phyloP scores from a whole-genome alignment of 2,113 vertebrate species.

The Aix galericulata region DNA sequence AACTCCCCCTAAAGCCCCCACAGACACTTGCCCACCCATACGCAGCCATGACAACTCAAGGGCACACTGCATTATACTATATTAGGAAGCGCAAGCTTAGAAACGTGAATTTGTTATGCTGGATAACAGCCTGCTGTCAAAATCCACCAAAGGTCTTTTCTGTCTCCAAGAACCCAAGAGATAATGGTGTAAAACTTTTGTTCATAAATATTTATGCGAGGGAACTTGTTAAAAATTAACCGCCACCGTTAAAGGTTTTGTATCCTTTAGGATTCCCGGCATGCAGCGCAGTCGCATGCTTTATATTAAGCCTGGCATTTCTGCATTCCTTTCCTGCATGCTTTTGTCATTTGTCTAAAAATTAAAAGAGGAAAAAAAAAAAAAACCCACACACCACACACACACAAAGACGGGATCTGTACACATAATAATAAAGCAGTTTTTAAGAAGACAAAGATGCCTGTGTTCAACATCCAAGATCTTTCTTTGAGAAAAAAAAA shows the following conservation, averaged over 20 bases:
- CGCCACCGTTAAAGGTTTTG: conserved; percentile 64
- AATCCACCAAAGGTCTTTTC: conserved; percentile 52
- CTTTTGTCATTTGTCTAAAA: conserved; percentile 72
- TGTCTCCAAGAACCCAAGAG: conserved; percentile 49
- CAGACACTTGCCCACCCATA: neutral
- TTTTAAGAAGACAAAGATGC: conserved; percentile 73
- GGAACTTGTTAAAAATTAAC: conserved; percentile 73
- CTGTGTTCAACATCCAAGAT: conserved; percentile 71
- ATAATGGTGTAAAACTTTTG: conserved; percentile 65
- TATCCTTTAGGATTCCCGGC: conserved; percentile 62
- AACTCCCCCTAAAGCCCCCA: neutral
- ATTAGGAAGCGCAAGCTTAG: neutral
- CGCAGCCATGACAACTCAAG: neutral
- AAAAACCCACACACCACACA: conserved; percentile 60
- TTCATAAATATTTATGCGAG: conserved; percentile 71
- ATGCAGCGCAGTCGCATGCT: conserved; percentile 64
- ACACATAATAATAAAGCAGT: conserved; percentile 72
- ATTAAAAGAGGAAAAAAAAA: conserved; percentile 50
- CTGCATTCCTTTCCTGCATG: conserved; percentile 71
- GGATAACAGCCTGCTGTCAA: conserved; percentile 46
- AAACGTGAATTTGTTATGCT: conserved; percentile 27
- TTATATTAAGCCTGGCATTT: conserved; percentile 71
- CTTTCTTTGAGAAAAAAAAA: conserved; percentile 60
- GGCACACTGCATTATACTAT: neutral
- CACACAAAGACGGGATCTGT: conserved; percentile 70